Percentiles rank a stretch among this genome's conserved stretches.
These are phyloP conservation scores for Ceryle rudis DNA, from an alignment of 2,797 vertebrate genomes.

Conservation along the genomic window DNA sequence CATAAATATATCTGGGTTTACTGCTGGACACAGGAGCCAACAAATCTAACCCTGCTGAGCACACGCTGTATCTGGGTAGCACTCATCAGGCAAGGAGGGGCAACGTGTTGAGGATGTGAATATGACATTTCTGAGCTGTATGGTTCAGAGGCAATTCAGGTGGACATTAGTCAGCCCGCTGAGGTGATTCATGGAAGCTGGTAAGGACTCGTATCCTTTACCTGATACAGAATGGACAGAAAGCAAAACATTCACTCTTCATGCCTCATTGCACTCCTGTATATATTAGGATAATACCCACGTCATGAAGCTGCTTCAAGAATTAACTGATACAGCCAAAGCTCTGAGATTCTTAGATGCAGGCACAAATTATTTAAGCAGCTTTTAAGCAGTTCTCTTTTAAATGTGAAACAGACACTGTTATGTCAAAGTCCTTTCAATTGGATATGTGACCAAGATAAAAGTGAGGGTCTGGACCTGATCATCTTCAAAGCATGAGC, in stretches of 20 bases:
- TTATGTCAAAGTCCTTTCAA: neutral
- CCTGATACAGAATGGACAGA: neutral
- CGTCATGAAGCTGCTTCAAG: neutral
- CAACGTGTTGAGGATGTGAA: neutral
- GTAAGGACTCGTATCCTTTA: neutral
- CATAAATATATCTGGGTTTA: neutral
- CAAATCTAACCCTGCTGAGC: neutral
- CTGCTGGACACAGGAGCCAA: neutral
- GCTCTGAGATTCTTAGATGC: neutral
- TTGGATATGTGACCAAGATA: neutral
- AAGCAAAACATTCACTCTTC: neutral
- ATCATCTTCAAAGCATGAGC: slow-evolving; percentile 34
- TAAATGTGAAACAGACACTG: neutral
- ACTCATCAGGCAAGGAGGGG: neutral
- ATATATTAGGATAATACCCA: neutral
- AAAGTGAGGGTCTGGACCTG: slow-evolving; percentile 27
- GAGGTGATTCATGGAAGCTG: neutral
- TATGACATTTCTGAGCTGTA: neutral
- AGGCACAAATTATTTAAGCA: neutral
- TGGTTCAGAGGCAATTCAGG: neutral
- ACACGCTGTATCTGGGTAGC: neutral
- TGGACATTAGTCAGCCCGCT: neutral
- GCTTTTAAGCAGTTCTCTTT: neutral
- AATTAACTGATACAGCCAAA: neutral
- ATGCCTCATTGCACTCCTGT: neutral